Evolutionary conservation across 2,888 invertebrate genomes (phyloP).

Genomic region (Alsophila aescularia): DNA sequence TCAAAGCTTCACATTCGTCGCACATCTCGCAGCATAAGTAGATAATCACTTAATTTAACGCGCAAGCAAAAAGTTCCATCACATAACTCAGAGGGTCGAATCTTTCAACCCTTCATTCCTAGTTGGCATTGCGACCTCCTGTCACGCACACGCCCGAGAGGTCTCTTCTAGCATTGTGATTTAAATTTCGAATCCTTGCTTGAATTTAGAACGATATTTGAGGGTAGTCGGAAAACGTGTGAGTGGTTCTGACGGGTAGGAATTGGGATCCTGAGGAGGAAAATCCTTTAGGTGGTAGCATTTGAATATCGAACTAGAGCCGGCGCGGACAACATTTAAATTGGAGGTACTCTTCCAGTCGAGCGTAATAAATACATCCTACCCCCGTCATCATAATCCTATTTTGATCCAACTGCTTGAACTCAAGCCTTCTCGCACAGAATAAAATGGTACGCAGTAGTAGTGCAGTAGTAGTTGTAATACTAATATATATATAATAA

Average conservation of each 20-base stretch:
- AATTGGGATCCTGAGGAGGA: conserved; percentile 12
- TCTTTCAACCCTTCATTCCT: conserved; percentile 21
- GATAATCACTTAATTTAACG: conserved; percentile 3
- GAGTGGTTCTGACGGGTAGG: conserved; percentile 21
- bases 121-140: conserved; percentile 36
- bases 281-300: conserved; percentile 16
- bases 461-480: too few relatives aligned
- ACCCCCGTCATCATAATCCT: too few relatives aligned
- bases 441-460: too few relatives aligned
- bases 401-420: too few relatives aligned
- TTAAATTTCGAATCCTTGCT: conserved; percentile 60
- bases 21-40: too few relatives aligned
- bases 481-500: too few relatives aligned
- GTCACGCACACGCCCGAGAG: conserved; percentile 35
- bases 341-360: background rate
- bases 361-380: too few relatives aligned
- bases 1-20: too few relatives aligned
- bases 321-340: background rate
- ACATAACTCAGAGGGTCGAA: conserved; percentile 23
- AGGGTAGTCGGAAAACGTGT: conserved; percentile 29
- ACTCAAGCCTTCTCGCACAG: too few relatives aligned
- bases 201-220: conserved; percentile 57
- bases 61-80: conserved; percentile 2
- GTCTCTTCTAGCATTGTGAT: conserved; percentile 59
- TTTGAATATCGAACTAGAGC: conserved; percentile 13